Evolutionary conservation across 2,888 invertebrate species (phyloP).

Genomic region (Torymus aiolomorphi): DNA sequence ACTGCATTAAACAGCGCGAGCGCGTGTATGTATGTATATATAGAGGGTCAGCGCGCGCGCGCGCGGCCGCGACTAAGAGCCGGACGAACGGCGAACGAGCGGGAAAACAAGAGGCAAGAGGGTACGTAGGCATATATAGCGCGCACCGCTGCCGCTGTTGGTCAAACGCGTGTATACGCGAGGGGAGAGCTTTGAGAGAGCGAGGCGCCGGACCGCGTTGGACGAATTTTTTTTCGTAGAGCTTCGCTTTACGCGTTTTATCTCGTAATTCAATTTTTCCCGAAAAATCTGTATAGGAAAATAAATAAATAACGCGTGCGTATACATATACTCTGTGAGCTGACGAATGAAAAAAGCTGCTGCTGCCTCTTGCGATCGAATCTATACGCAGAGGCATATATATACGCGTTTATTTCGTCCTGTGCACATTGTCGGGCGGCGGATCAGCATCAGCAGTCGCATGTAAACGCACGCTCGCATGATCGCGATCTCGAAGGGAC

Average conservation of each 20-base stretch:
- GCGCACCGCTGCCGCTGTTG: too few relatives aligned
- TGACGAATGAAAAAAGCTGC: neutral
- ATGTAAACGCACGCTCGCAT: slow-evolving; percentile 60
- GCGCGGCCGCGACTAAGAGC: slow-evolving; percentile 26
- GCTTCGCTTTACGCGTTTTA: slow-evolving; percentile 3
- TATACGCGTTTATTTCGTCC: slow-evolving; percentile 6
- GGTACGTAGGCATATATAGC: neutral
- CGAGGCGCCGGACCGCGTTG: neutral
- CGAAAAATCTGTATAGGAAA: slow-evolving; percentile 25
- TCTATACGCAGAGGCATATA: neutral
- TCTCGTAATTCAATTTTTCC: slow-evolving; percentile 34
- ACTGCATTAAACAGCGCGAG: slow-evolving; percentile 74
- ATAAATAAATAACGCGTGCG: slow-evolving; percentile 32
- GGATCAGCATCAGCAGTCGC: slow-evolving; percentile 57
- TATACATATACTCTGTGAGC: neutral
- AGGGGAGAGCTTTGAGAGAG: neutral
- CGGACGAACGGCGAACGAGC: slow-evolving; percentile 64
- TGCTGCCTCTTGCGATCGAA: neutral
- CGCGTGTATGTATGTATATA: too few relatives aligned
- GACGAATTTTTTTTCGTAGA: too few relatives aligned
- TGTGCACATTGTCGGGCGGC: neutral
- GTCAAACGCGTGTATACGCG: neutral
- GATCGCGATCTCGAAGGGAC: slow-evolving; percentile 61
- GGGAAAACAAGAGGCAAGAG: slow-evolving; percentile 41
- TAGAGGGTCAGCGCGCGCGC: slow-evolving; percentile 1